A percentile compares a stretch with the other conserved stretches of the same genome.
Conservation (phyloP, 2,888 invertebrate genomes). For the Rhamnusium bicolor region DNA sequence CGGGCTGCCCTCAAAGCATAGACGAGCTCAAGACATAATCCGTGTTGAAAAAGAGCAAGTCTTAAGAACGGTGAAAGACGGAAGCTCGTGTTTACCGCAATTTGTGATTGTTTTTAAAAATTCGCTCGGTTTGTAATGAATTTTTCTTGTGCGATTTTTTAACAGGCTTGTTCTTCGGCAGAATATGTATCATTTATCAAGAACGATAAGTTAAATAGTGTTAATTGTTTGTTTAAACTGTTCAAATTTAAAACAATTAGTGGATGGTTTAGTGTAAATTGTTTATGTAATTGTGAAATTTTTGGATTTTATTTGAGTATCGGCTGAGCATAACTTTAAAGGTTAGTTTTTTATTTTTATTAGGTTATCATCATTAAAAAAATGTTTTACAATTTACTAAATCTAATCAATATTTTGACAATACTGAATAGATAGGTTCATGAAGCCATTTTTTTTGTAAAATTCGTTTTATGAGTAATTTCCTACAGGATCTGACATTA, state of each 20-base stretch:
- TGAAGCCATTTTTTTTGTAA: no score
- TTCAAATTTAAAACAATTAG: conserved; percentile 4
- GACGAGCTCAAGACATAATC: conserved; percentile 11
- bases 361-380: no score
- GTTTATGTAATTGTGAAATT: conserved; percentile 18
- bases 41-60: conserved; percentile 16
- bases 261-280: conserved; percentile 5
- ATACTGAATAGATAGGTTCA: no score
- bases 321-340: neutral
- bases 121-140: neutral
- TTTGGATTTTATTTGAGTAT: conserved; percentile 28
- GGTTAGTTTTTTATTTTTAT: neutral
- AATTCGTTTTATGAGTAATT: no score
- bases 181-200: neutral
- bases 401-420: no score
- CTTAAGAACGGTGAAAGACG: conserved; percentile 8
- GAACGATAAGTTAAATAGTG: conserved; percentile 9
- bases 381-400: no score
- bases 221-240: neutral
- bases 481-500: no score
- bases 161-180: neutral
- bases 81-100: conserved; percentile 1
- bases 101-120: neutral
- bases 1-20: conserved; percentile 6
- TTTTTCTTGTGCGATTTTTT: conserved; percentile 7